Evolutionary conservation across 2,113 vertebrate genomes (phyloP).

Genomic region (Pao palembangensis): DNA sequence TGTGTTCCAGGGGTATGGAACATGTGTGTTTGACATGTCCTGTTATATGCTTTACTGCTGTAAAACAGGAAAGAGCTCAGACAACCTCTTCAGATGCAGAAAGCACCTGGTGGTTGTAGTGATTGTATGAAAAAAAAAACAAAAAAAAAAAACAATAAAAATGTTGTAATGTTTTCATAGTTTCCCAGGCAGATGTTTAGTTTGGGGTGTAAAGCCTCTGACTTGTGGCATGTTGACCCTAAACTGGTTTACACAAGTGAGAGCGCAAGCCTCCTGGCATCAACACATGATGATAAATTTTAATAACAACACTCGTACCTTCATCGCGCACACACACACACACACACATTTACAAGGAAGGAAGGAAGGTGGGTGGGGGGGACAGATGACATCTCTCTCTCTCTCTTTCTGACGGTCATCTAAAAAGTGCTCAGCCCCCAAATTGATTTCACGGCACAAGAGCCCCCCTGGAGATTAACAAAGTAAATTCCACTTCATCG

Average conservation of each 20-base stretch:
- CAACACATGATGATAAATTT: slow-evolving; percentile 40
- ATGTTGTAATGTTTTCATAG: slow-evolving; percentile 3
- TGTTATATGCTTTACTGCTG: background rate
- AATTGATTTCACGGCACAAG: slow-evolving; percentile 54
- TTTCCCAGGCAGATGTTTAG: slow-evolving; percentile 22
- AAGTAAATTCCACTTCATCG: slow-evolving; percentile 50
- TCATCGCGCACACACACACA: slow-evolving; percentile 13
- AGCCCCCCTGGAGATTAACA: slow-evolving; percentile 44
- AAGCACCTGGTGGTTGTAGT: background rate
- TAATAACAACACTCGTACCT: slow-evolving; percentile 9
- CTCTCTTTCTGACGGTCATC: slow-evolving; percentile 24
- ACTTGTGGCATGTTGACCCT: slow-evolving; percentile 27
- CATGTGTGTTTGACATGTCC: background rate
- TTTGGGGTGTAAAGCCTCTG: slow-evolving; percentile 13
- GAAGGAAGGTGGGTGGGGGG: slow-evolving; percentile 27
- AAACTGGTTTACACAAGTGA: slow-evolving; percentile 15
- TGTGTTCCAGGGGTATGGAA: background rate
- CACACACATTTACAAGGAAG: slow-evolving; percentile 2
- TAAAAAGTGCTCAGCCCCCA: slow-evolving; percentile 41
- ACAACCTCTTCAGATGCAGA: background rate
- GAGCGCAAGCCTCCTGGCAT: slow-evolving; percentile 13
- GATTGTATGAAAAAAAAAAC: background rate
- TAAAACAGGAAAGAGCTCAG: no score
- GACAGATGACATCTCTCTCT: slow-evolving; percentile 37
- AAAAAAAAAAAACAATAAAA: background rate